phyloP scores from a whole-genome alignment of 2,888 invertebrate genomes.

The Caenorhabditis sp. region DNA sequence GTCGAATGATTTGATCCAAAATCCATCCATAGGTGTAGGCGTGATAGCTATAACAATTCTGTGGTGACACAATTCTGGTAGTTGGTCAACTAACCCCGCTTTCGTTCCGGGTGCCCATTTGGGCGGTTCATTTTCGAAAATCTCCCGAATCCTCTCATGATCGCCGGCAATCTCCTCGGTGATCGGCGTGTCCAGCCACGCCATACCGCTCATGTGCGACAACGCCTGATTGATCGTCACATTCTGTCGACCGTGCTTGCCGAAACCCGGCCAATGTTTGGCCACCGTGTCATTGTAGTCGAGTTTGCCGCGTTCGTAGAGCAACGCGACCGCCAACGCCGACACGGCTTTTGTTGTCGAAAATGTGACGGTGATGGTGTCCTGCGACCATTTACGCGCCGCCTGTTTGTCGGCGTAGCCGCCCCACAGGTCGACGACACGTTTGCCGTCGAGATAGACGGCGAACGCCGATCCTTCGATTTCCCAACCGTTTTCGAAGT shows the following conservation, averaged over 20 bases:
- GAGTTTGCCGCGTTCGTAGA: conserved; percentile 38
- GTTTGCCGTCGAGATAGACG: conserved; percentile 52
- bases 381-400: conserved; percentile 49
- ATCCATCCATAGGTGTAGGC: conserved; percentile 51
- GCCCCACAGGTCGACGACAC: conserved; percentile 60
- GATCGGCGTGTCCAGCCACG: conserved; percentile 53
- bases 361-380: conserved; percentile 57
- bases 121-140: conserved; percentile 49
- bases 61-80: too few relatives aligned
- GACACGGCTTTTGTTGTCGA: conserved; percentile 58
- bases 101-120: conserved; percentile 57
- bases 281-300: conserved; percentile 46
- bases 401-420: conserved; percentile 56
- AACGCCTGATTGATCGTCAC: conserved; percentile 58
- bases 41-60: conserved; percentile 24
- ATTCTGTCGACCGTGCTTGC: conserved; percentile 54
- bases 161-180: conserved; percentile 51
- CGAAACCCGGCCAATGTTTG: conserved; percentile 60
- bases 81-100: conserved; percentile 41
- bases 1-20: conserved; percentile 48
- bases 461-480: conserved; percentile 53
- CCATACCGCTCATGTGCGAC: conserved; percentile 56
- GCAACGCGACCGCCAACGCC: conserved; percentile 46
- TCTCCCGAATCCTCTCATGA: conserved; percentile 43
- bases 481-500: conserved; percentile 61